A percentile compares a stretch with the other conserved stretches of the same genome.
phyloP scores from a whole-genome alignment of 2,888 invertebrate genomes.

The Cryptus armator region DNA sequence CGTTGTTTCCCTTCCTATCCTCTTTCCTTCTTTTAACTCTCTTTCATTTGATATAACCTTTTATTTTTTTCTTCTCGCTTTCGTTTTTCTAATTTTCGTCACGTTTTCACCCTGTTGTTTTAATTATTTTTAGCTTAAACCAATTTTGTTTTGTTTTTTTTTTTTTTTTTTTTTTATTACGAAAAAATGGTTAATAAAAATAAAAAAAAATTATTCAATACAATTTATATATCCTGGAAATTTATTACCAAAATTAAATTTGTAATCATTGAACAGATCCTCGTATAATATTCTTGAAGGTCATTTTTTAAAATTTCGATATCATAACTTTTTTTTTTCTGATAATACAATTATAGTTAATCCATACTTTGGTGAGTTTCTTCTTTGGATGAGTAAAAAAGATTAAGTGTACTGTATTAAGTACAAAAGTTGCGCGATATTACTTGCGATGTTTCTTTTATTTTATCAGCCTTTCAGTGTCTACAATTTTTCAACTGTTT shows the following conservation, averaged over 20 bases:
- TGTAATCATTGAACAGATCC: not conserved
- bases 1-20: constrained; percentile 25
- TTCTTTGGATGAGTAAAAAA: not conserved
- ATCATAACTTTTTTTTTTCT: not conserved
- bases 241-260: not conserved
- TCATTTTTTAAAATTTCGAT: not conserved
- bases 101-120: not conserved
- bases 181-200: too few species aligned
- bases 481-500: not conserved
- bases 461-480: not conserved
- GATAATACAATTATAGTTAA: not conserved
- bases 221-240: too few species aligned
- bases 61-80: not conserved
- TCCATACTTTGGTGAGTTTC: not conserved
- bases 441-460: not conserved
- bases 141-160: too few species aligned
- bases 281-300: not conserved
- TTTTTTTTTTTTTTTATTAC: too few species aligned
- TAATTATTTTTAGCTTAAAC: too few species aligned
- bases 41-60: not conserved
- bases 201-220: too few species aligned
- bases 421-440: not conserved
- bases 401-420: not conserved
- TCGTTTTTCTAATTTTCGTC: constrained; percentile 12
- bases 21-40: constrained; percentile 6